These are phyloP conservation scores for Eumeta japonica DNA, from an alignment of 1,140 invertebrate species.

Conservation along the genomic window DNA sequence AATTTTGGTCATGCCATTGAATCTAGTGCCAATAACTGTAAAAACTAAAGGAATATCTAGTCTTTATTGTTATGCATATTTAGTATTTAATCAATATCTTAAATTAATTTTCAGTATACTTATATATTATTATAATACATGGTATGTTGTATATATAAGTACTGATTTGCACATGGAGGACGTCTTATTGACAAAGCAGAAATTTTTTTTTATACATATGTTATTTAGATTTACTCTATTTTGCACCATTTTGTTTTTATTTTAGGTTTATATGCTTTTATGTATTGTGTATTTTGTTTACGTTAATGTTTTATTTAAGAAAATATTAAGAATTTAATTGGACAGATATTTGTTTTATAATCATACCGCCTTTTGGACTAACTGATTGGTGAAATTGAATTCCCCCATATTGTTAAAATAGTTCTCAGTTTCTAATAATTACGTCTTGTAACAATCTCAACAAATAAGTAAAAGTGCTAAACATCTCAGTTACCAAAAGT, in stretches of 20 bases:
- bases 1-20: conserved; percentile 43
- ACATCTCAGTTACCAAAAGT: too few relatives aligned
- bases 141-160: conserved; percentile 37
- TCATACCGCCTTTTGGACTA: too few relatives aligned
- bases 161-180: conserved; percentile 38
- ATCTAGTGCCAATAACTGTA: conserved; percentile 57
- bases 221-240: too few relatives aligned
- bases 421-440: too few relatives aligned
- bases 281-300: conserved; percentile 17
- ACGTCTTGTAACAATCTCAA: too few relatives aligned
- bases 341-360: too few relatives aligned
- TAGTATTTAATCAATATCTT: conserved; percentile 54
- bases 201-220: too few relatives aligned
- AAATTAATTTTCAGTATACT: conserved; percentile 44
- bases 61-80: conserved; percentile 56
- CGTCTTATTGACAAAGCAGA: too few relatives aligned
- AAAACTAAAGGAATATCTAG: conserved; percentile 52
- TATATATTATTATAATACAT: conserved; percentile 30
- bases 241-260: too few relatives aligned
- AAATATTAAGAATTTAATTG: too few relatives aligned
- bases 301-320: conserved; percentile 16
- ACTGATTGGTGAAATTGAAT: conserved; percentile 18
- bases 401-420: too few relatives aligned
- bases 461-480: too few relatives aligned
- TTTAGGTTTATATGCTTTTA: conserved; percentile 23